Evolutionary conservation across 1,140 invertebrate species (phyloP), one percentile per base, ranked within the genome.

Genomic region (Anastrepha ludens): DNA sequence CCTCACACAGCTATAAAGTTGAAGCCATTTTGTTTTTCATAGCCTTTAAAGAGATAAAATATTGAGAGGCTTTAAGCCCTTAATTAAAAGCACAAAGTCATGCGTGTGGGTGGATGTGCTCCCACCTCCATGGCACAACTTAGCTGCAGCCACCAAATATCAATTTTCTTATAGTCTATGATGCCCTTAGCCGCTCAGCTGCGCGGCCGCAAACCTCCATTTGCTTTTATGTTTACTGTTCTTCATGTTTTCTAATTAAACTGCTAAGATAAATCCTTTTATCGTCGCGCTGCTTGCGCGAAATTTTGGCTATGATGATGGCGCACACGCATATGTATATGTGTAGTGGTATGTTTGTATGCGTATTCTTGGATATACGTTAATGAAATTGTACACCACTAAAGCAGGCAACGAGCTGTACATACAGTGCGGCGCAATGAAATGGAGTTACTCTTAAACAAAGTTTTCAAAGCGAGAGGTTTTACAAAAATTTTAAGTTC

Each of bases 171-270:
- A 62, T n/a, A 2, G 67, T 47, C 44, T 7, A 5, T 13, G 11
- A 11, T 5, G 39, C 64, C 39, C 29, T 39, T 41, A 29, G 4
- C 64, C 39, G 13, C 11, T 47, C 15, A 47, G 67, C 41, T 13
- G 50, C 50, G 47, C 41, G 41, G 44, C 67, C 44, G 7, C 41
- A 41, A 41, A 41, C 39, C 67, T 6, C 67, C 67, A 74, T 74
- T 44, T 74, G 67, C 41, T 44, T 74, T 74, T 44, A 44, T 74
- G 67, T 74, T 74, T 74, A 74, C 44, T 74, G 67, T 47, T n/a
- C 67, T 74, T 74, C 41, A 74, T 74, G 67, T 74, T 74, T 74
- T 74, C 67, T 74, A 74, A 74, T 74, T 74, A 74, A 74, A 47
- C 67, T 17, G 67, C 41, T 44, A 74, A 74, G 67, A 47, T 74